These are phyloP conservation scores for Gymnoscopelus microlampas DNA, from an alignment of 2,797 vertebrate genomes.

Conservation along the genomic window DNA sequence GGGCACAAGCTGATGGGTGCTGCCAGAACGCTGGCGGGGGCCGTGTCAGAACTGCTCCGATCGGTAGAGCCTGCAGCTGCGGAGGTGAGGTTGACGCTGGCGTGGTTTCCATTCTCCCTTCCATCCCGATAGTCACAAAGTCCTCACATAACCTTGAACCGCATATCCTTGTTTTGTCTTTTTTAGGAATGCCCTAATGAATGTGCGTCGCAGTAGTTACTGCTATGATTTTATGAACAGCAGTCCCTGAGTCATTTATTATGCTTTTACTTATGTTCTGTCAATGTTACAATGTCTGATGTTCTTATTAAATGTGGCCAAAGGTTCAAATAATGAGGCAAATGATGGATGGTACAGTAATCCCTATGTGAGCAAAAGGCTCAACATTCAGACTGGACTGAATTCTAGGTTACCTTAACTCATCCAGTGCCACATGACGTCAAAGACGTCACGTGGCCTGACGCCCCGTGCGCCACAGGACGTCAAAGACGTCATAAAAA, in stretches of 20 bases:
- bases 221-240: conserved; percentile 35
- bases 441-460: too few relatives aligned
- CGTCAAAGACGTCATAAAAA: too few relatives aligned
- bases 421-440: too few relatives aligned
- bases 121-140: conserved; percentile 25
- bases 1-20: conserved; percentile 96
- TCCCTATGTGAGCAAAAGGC: too few relatives aligned
- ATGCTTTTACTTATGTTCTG: too few relatives aligned
- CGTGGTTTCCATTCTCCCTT: conserved; percentile 19
- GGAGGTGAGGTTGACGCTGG: conserved; percentile 83
- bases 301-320: too few relatives aligned
- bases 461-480: too few relatives aligned
- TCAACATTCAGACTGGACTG: too few relatives aligned
- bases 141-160: not conserved
- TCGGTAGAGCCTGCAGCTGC: conserved; percentile 95
- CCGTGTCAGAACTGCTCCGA: conserved; percentile 94
- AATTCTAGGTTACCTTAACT: too few relatives aligned
- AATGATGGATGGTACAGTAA: too few relatives aligned
- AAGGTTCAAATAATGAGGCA: too few relatives aligned
- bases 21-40: conserved; percentile 91
- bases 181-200: conserved; percentile 35
- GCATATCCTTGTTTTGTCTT: not conserved
- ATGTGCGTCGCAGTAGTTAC: conserved; percentile 22
- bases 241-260: conserved; percentile 5
- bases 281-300: too few relatives aligned